Conservation (phyloP, 2,797 vertebrate genomes). For the Enteromius argenteus region DNA sequence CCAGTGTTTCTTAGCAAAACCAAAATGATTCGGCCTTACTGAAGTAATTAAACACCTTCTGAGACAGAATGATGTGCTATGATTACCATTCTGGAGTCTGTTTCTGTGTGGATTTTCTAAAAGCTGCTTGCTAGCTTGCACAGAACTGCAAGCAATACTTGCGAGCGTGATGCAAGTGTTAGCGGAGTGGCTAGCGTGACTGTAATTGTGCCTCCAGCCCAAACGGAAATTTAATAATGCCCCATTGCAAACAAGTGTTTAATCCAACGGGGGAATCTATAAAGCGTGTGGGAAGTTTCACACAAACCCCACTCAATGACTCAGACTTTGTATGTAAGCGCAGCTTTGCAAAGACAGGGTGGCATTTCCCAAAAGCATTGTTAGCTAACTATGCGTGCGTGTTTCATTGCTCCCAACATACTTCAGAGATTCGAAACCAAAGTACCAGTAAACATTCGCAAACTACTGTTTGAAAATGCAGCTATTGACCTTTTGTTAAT, state of each 20-base stretch:
- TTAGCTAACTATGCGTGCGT: background rate
- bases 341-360: background rate
- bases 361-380: background rate
- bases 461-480: background rate
- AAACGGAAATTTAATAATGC: constrained; percentile 50
- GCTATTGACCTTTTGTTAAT: background rate
- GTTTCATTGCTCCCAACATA: background rate
- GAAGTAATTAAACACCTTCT: constrained; percentile 61
- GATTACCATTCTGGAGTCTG: constrained; percentile 19
- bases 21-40: constrained; percentile 65
- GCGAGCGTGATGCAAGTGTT: constrained; percentile 56
- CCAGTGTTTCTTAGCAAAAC: constrained; percentile 44
- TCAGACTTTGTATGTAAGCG: background rate
- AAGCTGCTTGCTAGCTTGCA: background rate
- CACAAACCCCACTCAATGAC: background rate
- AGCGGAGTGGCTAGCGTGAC: constrained; percentile 13
- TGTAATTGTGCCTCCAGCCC: constrained; percentile 45
- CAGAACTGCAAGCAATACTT: background rate
- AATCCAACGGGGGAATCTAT: constrained; percentile 35
- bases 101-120: constrained; percentile 8
- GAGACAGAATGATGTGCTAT: constrained; percentile 34
- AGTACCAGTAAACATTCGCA: background rate
- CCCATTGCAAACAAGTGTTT: constrained; percentile 38
- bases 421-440: background rate
- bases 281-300: constrained; percentile 6